Percentiles rank a stretch among this genome's conserved stretches.
phyloP scores from a whole-genome alignment of 2,797 vertebrate species.

The Mustela erminea region DNA sequence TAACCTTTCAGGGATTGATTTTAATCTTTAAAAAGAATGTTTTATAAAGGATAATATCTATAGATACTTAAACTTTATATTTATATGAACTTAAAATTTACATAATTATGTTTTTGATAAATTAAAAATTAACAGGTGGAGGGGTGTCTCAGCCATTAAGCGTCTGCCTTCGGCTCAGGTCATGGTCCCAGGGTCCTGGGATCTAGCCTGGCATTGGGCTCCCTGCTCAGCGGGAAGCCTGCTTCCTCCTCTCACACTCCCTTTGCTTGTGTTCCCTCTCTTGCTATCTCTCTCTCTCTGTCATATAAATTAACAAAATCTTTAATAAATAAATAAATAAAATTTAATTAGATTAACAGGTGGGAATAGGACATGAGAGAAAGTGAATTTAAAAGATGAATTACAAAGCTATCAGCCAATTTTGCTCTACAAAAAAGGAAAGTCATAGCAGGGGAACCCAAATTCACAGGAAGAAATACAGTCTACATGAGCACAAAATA shows the following conservation, averaged over 20 bases:
- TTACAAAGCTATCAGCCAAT: not conserved
- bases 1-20: not conserved
- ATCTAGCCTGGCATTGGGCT: too few relatives aligned
- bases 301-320: too few relatives aligned
- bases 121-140: not conserved
- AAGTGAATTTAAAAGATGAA: not conserved
- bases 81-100: not conserved
- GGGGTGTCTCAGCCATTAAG: too few relatives aligned
- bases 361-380: not conserved
- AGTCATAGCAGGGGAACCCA: not conserved
- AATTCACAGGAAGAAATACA: not conserved
- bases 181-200: too few relatives aligned
- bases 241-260: too few relatives aligned
- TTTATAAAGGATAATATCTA: not conserved
- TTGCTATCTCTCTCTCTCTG: too few relatives aligned
- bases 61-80: not conserved
- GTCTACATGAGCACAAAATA: conserved; percentile 2
- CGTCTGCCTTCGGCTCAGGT: too few relatives aligned
- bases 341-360: not conserved
- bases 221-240: too few relatives aligned
- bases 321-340: too few relatives aligned
- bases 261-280: too few relatives aligned
- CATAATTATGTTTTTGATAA: not conserved
- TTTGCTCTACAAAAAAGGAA: not conserved
- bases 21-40: not conserved